Base-by-base conservation (phyloP, 2,113 vertebrate genomes). In the Elanus axillaris region DNA sequence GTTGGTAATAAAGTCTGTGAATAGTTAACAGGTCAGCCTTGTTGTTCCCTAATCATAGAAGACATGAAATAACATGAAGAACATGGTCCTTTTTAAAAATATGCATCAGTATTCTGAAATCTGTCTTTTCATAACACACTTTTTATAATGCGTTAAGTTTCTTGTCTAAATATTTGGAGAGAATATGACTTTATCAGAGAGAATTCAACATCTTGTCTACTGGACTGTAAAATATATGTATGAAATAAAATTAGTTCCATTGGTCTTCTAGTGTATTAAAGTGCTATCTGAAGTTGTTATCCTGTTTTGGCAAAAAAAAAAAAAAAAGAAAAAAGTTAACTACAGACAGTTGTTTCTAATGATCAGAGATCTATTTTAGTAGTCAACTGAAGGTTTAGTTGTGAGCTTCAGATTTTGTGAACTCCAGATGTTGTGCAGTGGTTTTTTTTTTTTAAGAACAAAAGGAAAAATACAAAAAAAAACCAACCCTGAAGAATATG, bases 361-460 rank as follows among this genome's bases (percentile, higher is more conserved):
- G 98, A 99, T 99, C 99, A 99, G 98, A 99, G 99, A 98, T 99
- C 99, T 99, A 99, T 99, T 99, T 99, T 99, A 99, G 99, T 99
- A 99, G 99, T 99, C 98, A 98, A 98, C 98, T 98, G 98, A 99
- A 99, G 98, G 99, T 99, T 99, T 99, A 99, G 99, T 99, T 99
- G 99, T 99, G 98, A 99, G 99, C 99, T 99, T 99, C 98, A 98
- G 99, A 99, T 98, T 99, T 99, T 99, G 99, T 99, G 99, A 99
- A 99, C 98, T 99, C 98, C 98, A 98, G 98, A 99, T 99, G 99
- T 99, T 98, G 99, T 99, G 99, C 98, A 95, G 99, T 99, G 99
- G 96, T 98, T 98, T 90, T 89, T 62, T 97, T 98, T 98, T 85
- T 98, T 96, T 98, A 98, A 98, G 95, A 98, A 96, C 97, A 98